Base-by-base conservation (phyloP, 2,113 vertebrate genomes). In the Uropsilus gracilis region DNA sequence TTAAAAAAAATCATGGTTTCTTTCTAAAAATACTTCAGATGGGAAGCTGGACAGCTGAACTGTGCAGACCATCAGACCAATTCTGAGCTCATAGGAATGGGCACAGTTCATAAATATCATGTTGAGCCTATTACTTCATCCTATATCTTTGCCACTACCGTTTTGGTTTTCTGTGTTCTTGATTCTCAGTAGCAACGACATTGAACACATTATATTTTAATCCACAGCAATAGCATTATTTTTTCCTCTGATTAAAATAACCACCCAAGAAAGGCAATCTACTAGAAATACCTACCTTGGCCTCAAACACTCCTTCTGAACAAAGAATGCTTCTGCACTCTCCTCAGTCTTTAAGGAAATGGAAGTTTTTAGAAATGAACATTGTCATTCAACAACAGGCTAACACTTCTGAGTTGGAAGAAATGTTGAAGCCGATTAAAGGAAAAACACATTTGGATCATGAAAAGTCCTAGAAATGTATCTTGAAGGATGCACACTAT, bases 101-200 rank as follows among this genome's bases (percentile, higher is more conserved):
- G 44, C 61, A 94, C 16, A 87, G n/a, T 83, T 91, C 76, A 91
- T 69, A 80, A 88, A 77, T 48, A 91, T 42, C 30, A 42, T 26
- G 18, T 39, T 61, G 81, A 55, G 73, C 81, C 24, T n/a, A 42
- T 75, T 50, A 53, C 53, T 73, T 89, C 76, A 68, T 83, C 32
- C 82, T 90, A 57, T 55, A 83, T 83, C 55, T 78, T 63, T 72
- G n/a, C n/a, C n/a, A n/a, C 39, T 68, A 85, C 39, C 39, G 16
- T 66, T 92, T 92, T 86, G 66, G 72, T 88, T 89, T 94, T 50
- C 78, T 68, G 44, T 53, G 71, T 78, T n/a, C 61, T 88, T 84
- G 77, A 91, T 78, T 78, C 89, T 91, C n/a, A n/a, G n/a, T 69
- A 66, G 63, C 72, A 83, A 91, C 14, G 48, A 66, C n/a, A 88